phyloP scores from a whole-genome alignment of 2,888 invertebrate genomes.

The Rugalucina vietnamica region DNA sequence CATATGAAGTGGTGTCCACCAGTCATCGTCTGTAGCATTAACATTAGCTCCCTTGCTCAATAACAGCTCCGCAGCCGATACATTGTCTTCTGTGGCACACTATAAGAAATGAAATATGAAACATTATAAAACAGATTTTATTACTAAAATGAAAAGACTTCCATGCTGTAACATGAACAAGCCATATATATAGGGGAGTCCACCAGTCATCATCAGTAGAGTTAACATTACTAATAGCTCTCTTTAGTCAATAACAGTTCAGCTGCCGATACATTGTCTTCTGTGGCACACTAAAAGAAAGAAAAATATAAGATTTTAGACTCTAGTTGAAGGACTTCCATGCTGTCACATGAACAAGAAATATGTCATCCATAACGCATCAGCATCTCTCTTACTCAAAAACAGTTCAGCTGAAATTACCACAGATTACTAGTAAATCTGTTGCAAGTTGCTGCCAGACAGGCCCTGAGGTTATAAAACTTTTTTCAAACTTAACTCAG shows the following conservation, averaged over 20 bases:
- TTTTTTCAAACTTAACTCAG: no score
- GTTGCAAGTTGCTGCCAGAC: neutral
- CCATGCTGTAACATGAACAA: constrained; percentile 74
- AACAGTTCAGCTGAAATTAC: constrained; percentile 74
- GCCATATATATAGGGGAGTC: constrained; percentile 77
- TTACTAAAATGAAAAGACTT: constrained; percentile 71
- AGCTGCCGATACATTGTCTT: constrained; percentile 72
- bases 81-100: constrained; percentile 75
- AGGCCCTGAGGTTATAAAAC: no score
- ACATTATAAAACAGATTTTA: no score
- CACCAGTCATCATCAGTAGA: constrained; percentile 75
- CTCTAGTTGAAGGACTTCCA: constrained; percentile 72
- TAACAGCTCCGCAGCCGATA: constrained; percentile 70
- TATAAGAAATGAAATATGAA: no score
- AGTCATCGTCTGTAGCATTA: constrained; percentile 73
- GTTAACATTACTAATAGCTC: constrained; percentile 75
- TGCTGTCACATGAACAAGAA: constrained; percentile 75
- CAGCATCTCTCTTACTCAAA: constrained; percentile 73
- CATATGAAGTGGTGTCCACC: constrained; percentile 78
- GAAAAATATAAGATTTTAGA: no score
- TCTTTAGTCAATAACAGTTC: constrained; percentile 69
- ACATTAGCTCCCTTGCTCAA: constrained; percentile 70
- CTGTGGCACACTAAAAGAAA: constrained; percentile 70
- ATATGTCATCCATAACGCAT: constrained; percentile 79
- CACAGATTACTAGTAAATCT: neutral